Base-by-base conservation (phyloP, 2,888 invertebrate species). In the Amphipoea oculea region DNA sequence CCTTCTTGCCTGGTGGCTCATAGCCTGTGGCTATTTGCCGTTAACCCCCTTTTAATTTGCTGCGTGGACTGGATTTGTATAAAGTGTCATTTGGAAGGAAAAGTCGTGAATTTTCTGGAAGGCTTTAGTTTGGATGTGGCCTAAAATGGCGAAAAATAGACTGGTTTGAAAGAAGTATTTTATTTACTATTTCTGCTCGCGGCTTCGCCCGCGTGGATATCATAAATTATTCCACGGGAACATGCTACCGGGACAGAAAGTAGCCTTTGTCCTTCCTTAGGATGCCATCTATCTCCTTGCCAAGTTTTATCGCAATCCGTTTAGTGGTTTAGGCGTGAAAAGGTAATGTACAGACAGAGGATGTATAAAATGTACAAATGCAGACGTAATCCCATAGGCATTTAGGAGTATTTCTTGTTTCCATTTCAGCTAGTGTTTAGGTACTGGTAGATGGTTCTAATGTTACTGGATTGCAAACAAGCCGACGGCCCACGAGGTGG, bases 1-100 rank as follows among this genome's bases (percentile, higher is more conserved):
- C 72, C 36, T 54, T 60, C 23, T 29, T 40, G 20, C 60, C 70
- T 51, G 29, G 17, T 87, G 85, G 84, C 63, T 68, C 40, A 60
- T 73, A 71, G 54, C 85, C 51, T 36, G 17, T 7, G 45, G 87
- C 63, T 74, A 20, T 70, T 77, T 57, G 23, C 45, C 12, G 51
- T 60, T 45, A 63, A 66, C 36, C 36, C 23, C n/a, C 17, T 57
- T 70, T 73, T 51, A 42, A 70, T 84, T 67, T 79, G 11, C 51
- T 63, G 54, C 4, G 17, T 4, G 17, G 14, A 42, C 20, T 36
- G 6, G 12, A 5, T 65, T 29, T 75, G 7, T 82, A 29, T 78
- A 4, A 78, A 60, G 17, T 17, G 1, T 82, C 7, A 6, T 42
- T 60, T 78, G 29, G 29, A 6, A 74, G 9, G 11, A 20, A 1